These are phyloP conservation scores for Scaptodrosophila lebanonensis DNA, from an alignment of 1,140 invertebrate species.

Conservation along the genomic window DNA sequence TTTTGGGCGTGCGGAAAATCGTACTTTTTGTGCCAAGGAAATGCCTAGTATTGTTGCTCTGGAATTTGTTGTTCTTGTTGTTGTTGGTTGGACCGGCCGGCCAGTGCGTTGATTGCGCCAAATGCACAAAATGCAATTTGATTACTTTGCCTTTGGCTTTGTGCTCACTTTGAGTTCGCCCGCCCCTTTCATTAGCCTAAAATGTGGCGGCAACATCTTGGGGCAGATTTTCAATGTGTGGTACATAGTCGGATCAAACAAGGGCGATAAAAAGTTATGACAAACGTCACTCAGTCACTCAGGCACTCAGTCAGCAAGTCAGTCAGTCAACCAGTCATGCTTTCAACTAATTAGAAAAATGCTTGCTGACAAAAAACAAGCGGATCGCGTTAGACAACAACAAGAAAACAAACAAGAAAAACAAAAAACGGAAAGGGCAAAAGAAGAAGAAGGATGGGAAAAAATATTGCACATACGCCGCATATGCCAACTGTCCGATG, in stretches of 20 bases:
- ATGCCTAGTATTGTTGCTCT: neutral
- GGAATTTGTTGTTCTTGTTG: too few species aligned
- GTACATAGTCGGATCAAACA: too few species aligned
- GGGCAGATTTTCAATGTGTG: neutral
- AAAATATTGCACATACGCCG: slow-evolving; percentile 63
- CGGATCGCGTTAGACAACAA: too few species aligned
- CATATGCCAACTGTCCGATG: slow-evolving; percentile 48
- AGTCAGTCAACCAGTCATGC: slow-evolving; percentile 30
- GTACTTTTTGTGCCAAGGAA: neutral
- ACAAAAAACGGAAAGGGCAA: neutral
- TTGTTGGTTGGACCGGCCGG: too few species aligned
- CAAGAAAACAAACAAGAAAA: slow-evolving; percentile 1
- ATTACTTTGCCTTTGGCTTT: slow-evolving; percentile 30
- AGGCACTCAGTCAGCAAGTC: slow-evolving; percentile 1
- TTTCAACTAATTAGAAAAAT: slow-evolving; percentile 75
- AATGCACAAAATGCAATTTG: slow-evolving; percentile 65
- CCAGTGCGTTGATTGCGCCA: slow-evolving; percentile 61
- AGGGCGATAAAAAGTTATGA: slow-evolving; percentile 42
- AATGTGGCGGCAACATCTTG: slow-evolving; percentile 53
- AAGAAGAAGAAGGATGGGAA: neutral
- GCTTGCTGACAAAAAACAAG: slow-evolving; percentile 17
- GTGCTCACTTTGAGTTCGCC: neutral
- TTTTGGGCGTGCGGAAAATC: slow-evolving; percentile 7
- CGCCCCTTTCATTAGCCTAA: slow-evolving; percentile 64
- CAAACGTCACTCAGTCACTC: slow-evolving; percentile 21